These are phyloP conservation scores for Vultur gryphus DNA, from an alignment of 2,797 vertebrate genomes.

Conservation along the genomic window DNA sequence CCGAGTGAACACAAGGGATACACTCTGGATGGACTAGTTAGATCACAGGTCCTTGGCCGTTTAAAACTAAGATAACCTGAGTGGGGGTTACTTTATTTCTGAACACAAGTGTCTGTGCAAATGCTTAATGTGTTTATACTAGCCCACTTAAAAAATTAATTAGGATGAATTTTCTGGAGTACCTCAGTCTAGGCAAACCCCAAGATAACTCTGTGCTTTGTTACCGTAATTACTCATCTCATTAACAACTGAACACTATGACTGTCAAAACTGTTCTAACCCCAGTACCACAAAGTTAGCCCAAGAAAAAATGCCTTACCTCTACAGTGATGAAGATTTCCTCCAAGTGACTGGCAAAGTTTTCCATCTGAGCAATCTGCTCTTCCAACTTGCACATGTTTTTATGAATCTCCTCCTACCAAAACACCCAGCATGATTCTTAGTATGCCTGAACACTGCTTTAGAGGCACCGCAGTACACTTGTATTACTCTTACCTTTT, in stretches of 20 bases:
- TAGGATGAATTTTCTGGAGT: neutral
- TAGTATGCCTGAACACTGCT: neutral
- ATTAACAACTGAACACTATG: neutral
- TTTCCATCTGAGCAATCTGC: slow-evolving; percentile 91
- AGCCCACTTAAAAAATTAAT: neutral
- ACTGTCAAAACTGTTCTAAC: neutral
- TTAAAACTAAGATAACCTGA: neutral
- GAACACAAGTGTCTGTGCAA: neutral
- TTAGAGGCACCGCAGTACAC: neutral
- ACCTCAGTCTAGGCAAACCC: neutral
- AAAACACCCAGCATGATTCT: slow-evolving; percentile 9
- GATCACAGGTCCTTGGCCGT: neutral
- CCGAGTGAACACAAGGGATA: neutral
- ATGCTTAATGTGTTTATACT: neutral
- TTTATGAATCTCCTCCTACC: slow-evolving; percentile 78
- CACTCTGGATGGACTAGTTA: neutral
- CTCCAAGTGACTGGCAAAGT: slow-evolving; percentile 91
- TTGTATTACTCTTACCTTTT: slow-evolving; percentile 71
- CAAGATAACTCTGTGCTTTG: neutral
- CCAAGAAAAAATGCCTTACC: slow-evolving; percentile 70
- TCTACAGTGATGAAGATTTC: slow-evolving; percentile 97
- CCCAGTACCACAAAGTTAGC: neutral
- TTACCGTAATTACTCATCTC: neutral
- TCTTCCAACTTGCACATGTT: slow-evolving; percentile 81
- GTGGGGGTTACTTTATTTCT: neutral